These are phyloP conservation scores for Caenorhabditis sp. DNA, from an alignment of 2,888 invertebrate species.

Conservation along the genomic window DNA sequence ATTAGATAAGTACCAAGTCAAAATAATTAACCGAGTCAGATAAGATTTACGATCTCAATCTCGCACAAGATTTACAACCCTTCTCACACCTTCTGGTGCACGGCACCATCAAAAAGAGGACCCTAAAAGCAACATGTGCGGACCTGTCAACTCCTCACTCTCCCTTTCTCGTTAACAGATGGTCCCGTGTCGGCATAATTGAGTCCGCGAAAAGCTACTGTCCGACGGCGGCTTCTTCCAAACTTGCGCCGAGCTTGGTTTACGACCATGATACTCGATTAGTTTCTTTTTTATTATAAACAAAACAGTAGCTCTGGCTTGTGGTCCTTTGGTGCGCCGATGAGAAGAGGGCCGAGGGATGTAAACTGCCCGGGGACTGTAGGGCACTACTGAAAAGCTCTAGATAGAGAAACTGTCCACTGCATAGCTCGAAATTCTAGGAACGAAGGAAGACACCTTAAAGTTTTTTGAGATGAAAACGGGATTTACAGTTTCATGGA, in stretches of 20 bases:
- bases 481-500: no score
- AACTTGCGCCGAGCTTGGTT: slow-evolving; percentile 28
- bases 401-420: no score
- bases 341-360: neutral
- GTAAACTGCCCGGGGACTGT: neutral
- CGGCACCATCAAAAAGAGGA: slow-evolving; percentile 37
- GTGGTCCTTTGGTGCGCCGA: neutral
- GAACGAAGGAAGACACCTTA: no score
- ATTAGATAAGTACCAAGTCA: neutral
- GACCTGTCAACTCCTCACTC: slow-evolving; percentile 48
- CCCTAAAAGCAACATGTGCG: slow-evolving; percentile 58
- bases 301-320: slow-evolving; percentile 2
- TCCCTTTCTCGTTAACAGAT: slow-evolving; percentile 23
- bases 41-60: neutral
- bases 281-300: slow-evolving; percentile 18
- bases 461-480: no score
- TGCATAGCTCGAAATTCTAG: no score
- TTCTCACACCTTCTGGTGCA: slow-evolving; percentile 40
- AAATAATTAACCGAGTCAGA: neutral
- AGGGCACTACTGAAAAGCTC: no score
- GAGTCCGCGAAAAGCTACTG: slow-evolving; percentile 56
- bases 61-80: slow-evolving; percentile 26
- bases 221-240: slow-evolving; percentile 17
- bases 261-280: slow-evolving; percentile 7
- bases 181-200: slow-evolving; percentile 40